A percentile compares a stretch with the other conserved stretches of the same genome.
Conservation (phyloP, 1,140 invertebrate species). For the Psix sp. region DNA sequence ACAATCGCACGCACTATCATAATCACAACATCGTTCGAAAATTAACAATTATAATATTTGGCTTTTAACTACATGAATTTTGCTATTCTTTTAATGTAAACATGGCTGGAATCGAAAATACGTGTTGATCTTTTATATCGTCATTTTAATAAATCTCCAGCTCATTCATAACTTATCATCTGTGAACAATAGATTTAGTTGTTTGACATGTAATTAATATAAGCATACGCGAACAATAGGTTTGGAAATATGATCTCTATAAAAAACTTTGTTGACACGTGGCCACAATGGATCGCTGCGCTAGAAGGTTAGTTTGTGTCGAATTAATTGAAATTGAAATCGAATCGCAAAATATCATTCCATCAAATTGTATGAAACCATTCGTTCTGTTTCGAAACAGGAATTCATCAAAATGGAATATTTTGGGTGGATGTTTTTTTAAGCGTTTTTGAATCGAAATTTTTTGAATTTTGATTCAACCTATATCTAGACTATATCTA, state of each 20-base stretch:
- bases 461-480: too few species aligned
- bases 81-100: not conserved
- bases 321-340: not conserved
- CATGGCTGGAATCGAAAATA: not conserved
- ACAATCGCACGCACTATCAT: constrained; percentile 4
- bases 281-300: constrained; percentile 30
- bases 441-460: too few species aligned
- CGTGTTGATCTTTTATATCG: not conserved
- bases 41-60: too few species aligned
- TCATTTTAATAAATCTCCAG: constrained; percentile 6
- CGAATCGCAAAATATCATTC: too few species aligned
- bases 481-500: too few species aligned
- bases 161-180: constrained; percentile 16
- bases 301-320: constrained; percentile 13
- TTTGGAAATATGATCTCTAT: constrained; percentile 9
- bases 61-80: too few species aligned
- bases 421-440: too few species aligned
- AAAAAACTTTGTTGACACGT: constrained; percentile 17
- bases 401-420: too few species aligned
- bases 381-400: too few species aligned
- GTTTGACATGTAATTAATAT: constrained; percentile 24
- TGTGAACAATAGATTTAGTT: constrained; percentile 14
- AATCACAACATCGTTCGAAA: not conserved
- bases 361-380: too few species aligned
- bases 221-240: constrained; percentile 2